Conservation (phyloP, 2,888 invertebrate genomes). For the Cantharis lateralis region DNA sequence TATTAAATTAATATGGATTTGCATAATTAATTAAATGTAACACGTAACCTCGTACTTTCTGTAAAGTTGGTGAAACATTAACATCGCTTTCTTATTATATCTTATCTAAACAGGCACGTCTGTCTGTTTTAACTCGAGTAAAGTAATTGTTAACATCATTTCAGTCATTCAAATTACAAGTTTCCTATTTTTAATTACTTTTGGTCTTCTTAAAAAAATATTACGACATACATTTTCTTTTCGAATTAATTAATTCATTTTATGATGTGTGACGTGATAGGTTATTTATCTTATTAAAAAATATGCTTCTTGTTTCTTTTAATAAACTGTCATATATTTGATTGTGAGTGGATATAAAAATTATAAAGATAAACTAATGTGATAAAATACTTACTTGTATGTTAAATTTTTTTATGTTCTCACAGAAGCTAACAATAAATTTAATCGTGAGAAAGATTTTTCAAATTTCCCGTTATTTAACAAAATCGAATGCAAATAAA, state of each 20-base stretch:
- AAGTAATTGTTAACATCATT: not conserved
- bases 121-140: not conserved
- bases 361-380: constrained; percentile 3
- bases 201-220: not conserved
- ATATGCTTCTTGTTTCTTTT: constrained; percentile 18
- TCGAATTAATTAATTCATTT: constrained; percentile 24
- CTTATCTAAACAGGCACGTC: not conserved
- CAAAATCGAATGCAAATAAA: not conserved
- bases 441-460: constrained; percentile 1
- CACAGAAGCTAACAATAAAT: constrained; percentile 1
- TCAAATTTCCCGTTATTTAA: not conserved
- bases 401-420: not conserved
- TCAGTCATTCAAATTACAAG: not conserved
- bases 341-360: constrained; percentile 18
- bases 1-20: constrained; percentile 32
- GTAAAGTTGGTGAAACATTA: constrained; percentile 9
- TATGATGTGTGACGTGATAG: constrained; percentile 24
- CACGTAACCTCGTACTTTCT: constrained; percentile 13
- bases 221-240: not conserved
- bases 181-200: not conserved
- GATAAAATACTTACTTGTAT: constrained; percentile 14
- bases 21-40: constrained; percentile 28
- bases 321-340: constrained; percentile 30
- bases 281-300: constrained; percentile 18
- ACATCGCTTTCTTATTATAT: not conserved